phyloP scores from a whole-genome alignment of 2,888 invertebrate genomes.

The Tinea trinotella region DNA sequence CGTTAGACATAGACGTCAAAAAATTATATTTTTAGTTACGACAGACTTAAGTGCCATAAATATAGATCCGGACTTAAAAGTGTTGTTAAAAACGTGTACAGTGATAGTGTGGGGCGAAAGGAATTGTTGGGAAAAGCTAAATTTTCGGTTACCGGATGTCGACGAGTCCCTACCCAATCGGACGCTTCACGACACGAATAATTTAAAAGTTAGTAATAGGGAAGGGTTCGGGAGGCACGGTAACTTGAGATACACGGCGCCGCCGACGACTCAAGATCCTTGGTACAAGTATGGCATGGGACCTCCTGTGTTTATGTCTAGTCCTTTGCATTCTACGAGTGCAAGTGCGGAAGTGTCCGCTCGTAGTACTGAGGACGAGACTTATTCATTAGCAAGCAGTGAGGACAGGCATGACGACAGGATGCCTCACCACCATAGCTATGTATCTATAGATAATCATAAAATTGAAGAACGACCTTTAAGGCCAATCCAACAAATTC shows the following conservation, averaged over 20 bases:
- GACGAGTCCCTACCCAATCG: constrained; percentile 72
- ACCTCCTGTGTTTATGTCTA: constrained; percentile 70
- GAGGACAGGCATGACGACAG: constrained; percentile 70
- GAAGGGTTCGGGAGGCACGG: constrained; percentile 64
- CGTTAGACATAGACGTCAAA: constrained; percentile 74
- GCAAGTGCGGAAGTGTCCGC: constrained; percentile 75
- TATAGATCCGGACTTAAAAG: constrained; percentile 81
- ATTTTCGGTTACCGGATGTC: constrained; percentile 87
- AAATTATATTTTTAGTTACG: constrained; percentile 69
- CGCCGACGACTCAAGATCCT: constrained; percentile 65
- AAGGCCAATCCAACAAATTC: constrained; percentile 62
- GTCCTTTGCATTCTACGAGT: constrained; percentile 74
- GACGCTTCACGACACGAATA: constrained; percentile 68
- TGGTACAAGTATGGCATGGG: constrained; percentile 70
- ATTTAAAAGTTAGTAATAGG: constrained; percentile 59
- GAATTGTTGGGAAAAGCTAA: constrained; percentile 90
- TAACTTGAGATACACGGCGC: constrained; percentile 66
- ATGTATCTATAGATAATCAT: constrained; percentile 68
- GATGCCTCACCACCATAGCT: constrained; percentile 71
- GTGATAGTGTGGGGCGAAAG: constrained; percentile 86
- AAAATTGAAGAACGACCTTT: constrained; percentile 65
- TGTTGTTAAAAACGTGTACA: constrained; percentile 80
- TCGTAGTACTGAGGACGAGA: constrained; percentile 75
- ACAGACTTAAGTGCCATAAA: constrained; percentile 75
- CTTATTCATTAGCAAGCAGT: constrained; percentile 70